Evolutionary conservation across 2,797 vertebrate genomes (phyloP), one percentile per base, ranked within the genome.

Genomic region (Toxotes lorentzi): DNA sequence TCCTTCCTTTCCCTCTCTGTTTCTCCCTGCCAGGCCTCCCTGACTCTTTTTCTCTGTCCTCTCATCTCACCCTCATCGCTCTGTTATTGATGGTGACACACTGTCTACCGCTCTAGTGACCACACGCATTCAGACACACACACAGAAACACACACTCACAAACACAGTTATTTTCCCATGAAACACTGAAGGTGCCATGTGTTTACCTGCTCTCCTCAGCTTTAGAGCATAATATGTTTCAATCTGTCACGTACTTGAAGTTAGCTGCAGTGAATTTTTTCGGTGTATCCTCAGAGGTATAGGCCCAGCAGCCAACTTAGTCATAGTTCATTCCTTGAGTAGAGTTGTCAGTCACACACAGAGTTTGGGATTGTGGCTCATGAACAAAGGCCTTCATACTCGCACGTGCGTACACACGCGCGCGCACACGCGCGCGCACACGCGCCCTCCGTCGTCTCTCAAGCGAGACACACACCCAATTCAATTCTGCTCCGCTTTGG

Each of bases 31-130:
- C 90, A 83, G 90, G 90, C 89, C 90, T 88, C 84, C 81, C 82
- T 82, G 78, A 82, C 76, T 88, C 81, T 74, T 88, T 88, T 83
- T 87, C 83, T 85, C 88, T 88, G 82, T 92, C 92, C 92, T 94
- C 91, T 94, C 94, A 94, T 95, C 94, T 92, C 85, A 86, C 84
- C 89, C 79, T 86, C 78, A 70, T 84, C 75, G 73, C 81, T 87
- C 90, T 92, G 89, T 94, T 92, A 94, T 93, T 94, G 92, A 94
- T 93, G 91, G 93, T 94, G 94, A 94, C 94, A 86, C 53, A 30
- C 91, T 91, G 94, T 94, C 94, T 95, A 87, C 91, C 80, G 19
- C 88, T 86, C 53, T 35, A 71, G 64, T 89, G 91, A 86, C 91
- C 90, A 89, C 90, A 90, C 91, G 62, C 85, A 68, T 68, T 45